Conservation (phyloP, 1,140 invertebrate species). For the Pseudomyrmex pallidus region DNA sequence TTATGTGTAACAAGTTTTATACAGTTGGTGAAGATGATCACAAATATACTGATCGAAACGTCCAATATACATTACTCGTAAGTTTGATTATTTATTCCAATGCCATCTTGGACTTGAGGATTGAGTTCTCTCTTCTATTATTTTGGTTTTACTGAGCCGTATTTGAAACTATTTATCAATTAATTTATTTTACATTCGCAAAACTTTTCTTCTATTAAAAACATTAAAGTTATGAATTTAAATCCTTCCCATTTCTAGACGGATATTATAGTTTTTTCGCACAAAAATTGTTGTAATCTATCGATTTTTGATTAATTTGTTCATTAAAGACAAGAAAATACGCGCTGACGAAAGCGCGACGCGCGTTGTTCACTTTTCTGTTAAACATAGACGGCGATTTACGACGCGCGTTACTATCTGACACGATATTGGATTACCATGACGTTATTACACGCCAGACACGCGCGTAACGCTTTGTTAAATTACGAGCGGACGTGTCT, state of each 20-base stretch:
- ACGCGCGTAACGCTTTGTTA: conserved; percentile 57
- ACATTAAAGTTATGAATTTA: neutral
- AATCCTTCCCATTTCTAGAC: neutral
- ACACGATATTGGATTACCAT: conserved; percentile 58
- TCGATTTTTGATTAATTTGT: conserved; percentile 46
- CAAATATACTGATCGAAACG: too few relatives aligned
- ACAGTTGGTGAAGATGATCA: too few relatives aligned
- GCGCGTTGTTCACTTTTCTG: conserved; percentile 34
- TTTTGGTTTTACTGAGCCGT: too few relatives aligned
- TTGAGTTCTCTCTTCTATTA: too few relatives aligned
- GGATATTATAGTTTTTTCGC: conserved; percentile 1
- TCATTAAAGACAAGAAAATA: conserved; percentile 21
- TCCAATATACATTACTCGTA: too few relatives aligned
- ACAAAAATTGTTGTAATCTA: neutral
- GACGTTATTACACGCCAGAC: conserved; percentile 59
- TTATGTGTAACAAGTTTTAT: too few relatives aligned
- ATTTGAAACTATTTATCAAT: too few relatives aligned
- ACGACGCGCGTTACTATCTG: conserved; percentile 56
- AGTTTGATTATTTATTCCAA: too few relatives aligned
- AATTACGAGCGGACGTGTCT: conserved; percentile 54
- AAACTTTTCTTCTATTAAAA: neutral
- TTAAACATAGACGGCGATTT: conserved; percentile 56
- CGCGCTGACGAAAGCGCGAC: neutral
- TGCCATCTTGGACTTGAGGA: too few relatives aligned
- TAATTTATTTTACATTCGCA: neutral